Conservation (phyloP, 2,113 vertebrate genomes). For the Empidonax traillii region DNA sequence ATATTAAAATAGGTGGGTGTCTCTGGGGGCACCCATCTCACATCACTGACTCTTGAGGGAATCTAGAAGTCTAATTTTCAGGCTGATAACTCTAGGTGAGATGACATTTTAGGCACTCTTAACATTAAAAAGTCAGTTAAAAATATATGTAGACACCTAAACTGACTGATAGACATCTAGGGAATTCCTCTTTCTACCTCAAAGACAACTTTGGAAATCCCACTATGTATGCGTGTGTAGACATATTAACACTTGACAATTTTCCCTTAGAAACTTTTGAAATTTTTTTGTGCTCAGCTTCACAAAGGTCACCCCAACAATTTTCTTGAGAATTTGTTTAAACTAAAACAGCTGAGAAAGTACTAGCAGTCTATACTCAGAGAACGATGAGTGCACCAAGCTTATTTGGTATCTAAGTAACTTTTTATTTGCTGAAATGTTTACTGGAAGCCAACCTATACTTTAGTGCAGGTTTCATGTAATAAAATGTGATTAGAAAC, state of each 20-base stretch:
- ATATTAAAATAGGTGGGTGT: background rate
- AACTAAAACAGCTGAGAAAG: background rate
- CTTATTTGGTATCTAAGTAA: background rate
- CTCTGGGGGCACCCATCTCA: background rate
- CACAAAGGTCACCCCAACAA: background rate
- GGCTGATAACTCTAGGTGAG: background rate
- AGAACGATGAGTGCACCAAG: background rate
- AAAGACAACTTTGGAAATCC: background rate
- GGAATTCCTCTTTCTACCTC: background rate
- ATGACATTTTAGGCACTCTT: background rate
- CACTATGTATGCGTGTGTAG: background rate
- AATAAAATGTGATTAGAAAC: slow-evolving; percentile 7
- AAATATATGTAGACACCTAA: background rate
- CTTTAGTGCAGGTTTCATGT: background rate
- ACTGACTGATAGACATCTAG: background rate
- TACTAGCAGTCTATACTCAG: background rate
- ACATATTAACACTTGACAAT: background rate
- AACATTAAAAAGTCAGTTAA: background rate
- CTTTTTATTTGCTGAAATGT: background rate
- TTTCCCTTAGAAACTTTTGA: background rate
- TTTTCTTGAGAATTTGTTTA: background rate
- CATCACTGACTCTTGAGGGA: background rate
- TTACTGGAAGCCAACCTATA: background rate
- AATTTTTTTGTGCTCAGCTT: background rate
- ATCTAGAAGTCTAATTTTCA: background rate